Conservation (phyloP, 2,797 vertebrate species). For the Pitangus sulphuratus region DNA sequence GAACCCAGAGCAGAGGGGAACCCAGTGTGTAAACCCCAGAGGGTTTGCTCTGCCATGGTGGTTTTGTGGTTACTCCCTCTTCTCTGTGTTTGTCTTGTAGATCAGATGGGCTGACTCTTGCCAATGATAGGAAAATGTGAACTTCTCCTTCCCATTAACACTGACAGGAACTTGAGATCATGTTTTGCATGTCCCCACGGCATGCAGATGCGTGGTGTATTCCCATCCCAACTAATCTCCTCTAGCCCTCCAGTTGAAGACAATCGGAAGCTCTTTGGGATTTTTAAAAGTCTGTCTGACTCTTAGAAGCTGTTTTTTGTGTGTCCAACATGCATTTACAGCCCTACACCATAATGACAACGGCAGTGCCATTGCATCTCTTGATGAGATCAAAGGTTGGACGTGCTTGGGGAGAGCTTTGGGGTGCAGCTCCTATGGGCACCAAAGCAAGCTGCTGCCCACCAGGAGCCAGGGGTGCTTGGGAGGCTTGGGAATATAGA, state of each 20-base stretch:
- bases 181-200: background rate
- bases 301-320: background rate
- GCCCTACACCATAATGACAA: too few species aligned
- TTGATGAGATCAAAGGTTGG: background rate
- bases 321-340: background rate
- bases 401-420: background rate
- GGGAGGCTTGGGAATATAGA: rapidly evolving
- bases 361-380: background rate
- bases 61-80: background rate
- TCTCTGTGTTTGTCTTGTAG: background rate
- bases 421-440: background rate
- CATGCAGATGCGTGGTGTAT: background rate
- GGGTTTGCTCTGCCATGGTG: background rate
- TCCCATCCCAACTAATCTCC: background rate
- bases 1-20: background rate
- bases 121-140: background rate
- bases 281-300: background rate
- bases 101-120: background rate
- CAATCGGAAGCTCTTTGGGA: background rate
- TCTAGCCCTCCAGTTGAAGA: background rate
- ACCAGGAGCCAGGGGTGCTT: background rate
- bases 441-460: background rate
- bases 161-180: background rate
- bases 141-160: background rate
- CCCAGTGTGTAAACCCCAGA: background rate